These are phyloP conservation scores for Anas platyrhynchos DNA, from an alignment of 2,113 vertebrate species.

Conservation along the genomic window DNA sequence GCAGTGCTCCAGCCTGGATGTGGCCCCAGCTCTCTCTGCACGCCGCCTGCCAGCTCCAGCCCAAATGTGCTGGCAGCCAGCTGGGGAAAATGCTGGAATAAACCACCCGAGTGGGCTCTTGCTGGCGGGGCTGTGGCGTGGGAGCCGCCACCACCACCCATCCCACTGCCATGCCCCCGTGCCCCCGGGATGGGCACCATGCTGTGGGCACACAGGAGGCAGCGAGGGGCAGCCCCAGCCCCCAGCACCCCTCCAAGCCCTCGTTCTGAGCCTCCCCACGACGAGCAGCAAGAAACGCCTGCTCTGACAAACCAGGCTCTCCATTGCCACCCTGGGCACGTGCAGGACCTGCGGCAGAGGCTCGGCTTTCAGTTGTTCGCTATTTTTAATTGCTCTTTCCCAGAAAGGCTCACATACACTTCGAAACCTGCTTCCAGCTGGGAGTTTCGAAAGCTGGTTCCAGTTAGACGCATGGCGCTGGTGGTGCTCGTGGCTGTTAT, in stretches of 20 bases:
- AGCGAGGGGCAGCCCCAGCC: neutral
- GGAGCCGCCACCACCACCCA: neutral
- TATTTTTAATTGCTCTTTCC: constrained; percentile 64
- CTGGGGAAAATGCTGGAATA: neutral
- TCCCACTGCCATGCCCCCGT: no score
- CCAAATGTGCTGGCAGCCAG: fast-evolving
- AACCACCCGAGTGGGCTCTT: neutral
- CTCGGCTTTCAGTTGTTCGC: fast-evolving
- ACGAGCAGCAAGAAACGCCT: neutral
- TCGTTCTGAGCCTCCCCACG: neutral
- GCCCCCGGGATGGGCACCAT: neutral
- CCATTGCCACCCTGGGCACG: fast-evolving
- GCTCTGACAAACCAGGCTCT: neutral
- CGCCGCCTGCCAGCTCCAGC: neutral
- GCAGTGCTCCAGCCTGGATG: neutral
- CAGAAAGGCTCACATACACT: constrained; percentile 36
- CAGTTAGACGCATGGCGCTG: constrained; percentile 3
- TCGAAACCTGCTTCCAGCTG: constrained; percentile 20
- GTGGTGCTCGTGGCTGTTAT: neutral
- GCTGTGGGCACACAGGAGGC: neutral
- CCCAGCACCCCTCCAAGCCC: neutral
- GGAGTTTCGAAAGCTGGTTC: constrained; percentile 63
- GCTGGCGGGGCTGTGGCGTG: neutral
- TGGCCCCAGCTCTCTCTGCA: neutral
- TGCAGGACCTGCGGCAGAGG: neutral